phyloP scores from a whole-genome alignment of 2,113 vertebrate species.

The Plectropomus leopardus region DNA sequence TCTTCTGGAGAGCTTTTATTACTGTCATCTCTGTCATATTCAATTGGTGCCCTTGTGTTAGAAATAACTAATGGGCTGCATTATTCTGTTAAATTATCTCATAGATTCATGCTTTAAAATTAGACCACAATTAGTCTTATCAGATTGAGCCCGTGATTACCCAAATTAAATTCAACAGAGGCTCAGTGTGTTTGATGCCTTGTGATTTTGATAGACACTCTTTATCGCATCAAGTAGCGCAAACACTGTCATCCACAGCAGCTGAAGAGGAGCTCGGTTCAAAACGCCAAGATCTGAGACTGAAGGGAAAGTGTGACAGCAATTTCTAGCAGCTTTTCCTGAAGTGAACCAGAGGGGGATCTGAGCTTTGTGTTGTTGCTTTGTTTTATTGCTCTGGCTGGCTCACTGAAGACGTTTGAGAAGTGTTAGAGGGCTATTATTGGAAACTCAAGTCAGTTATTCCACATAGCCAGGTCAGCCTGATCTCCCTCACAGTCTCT shows the following conservation, averaged over 20 bases:
- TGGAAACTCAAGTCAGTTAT: constrained; percentile 57
- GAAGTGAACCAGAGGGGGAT: constrained; percentile 28
- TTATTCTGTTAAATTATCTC: constrained; percentile 24
- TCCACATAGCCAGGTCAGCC: constrained; percentile 46
- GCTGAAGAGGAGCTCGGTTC: neutral
- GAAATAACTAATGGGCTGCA: constrained; percentile 21
- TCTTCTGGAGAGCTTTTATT: constrained; percentile 7
- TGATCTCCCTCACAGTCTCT: constrained; percentile 39
- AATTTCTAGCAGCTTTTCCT: constrained; percentile 20
- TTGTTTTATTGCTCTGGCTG: constrained; percentile 50
- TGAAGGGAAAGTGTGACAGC: constrained; percentile 52
- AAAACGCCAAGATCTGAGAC: constrained; percentile 4
- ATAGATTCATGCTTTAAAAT: constrained; percentile 36
- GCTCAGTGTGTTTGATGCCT: constrained; percentile 23
- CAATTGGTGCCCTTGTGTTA: constrained; percentile 5
- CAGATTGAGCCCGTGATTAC: constrained; percentile 34
- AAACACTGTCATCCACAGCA: neutral
- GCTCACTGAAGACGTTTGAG: constrained; percentile 26
- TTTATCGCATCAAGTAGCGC: constrained; percentile 17
- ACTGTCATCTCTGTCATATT: constrained; percentile 12
- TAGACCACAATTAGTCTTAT: constrained; percentile 40
- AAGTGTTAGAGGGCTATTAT: constrained; percentile 47
- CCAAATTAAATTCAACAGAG: constrained; percentile 28
- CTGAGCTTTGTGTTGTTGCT: constrained; percentile 42
- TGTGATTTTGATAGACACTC: constrained; percentile 28